Percentiles rank a stretch among this genome's conserved stretches.
phyloP scores from a whole-genome alignment of 2,888 invertebrate genomes.

The Drosophila paranaensis region DNA sequence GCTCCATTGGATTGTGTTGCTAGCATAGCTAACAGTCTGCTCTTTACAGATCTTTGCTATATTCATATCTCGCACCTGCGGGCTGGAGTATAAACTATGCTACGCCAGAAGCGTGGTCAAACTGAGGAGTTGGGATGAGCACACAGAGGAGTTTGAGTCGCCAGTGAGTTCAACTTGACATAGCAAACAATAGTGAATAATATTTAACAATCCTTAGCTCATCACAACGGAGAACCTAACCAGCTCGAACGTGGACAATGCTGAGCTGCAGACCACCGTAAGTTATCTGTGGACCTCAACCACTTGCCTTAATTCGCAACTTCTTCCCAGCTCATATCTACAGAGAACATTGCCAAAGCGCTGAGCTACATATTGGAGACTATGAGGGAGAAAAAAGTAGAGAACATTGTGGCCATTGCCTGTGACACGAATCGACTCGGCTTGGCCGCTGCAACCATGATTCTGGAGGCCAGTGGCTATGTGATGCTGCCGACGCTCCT shows the following conservation, averaged over 20 bases:
- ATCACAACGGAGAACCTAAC: slow-evolving; percentile 38
- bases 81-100: slow-evolving; percentile 30
- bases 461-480: slow-evolving; percentile 19
- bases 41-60: slow-evolving; percentile 38
- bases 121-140: slow-evolving; percentile 47
- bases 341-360: slow-evolving; percentile 42
- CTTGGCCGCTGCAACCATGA: slow-evolving; percentile 19
- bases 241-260: slow-evolving; percentile 8
- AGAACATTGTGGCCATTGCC: slow-evolving; percentile 39
- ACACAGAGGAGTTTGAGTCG: slow-evolving; percentile 32
- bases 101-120: slow-evolving; percentile 45
- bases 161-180: slow-evolving; percentile 29
- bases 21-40: too few species aligned
- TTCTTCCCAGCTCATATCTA: slow-evolving; percentile 27
- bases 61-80: slow-evolving; percentile 36
- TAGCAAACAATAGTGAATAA: not conserved
- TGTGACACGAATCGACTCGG: slow-evolving; percentile 34
- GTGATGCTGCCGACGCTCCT: slow-evolving; percentile 25
- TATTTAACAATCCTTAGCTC: slow-evolving; percentile 9
- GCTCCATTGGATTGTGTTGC: not conserved
- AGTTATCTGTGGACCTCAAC: not conserved
- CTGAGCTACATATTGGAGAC: slow-evolving; percentile 26
- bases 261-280: slow-evolving; percentile 34
- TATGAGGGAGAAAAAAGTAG: slow-evolving; percentile 15
- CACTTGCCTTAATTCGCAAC: not conserved